phyloP scores from a whole-genome alignment of 2,113 vertebrate species.

The Macaca mulatta region DNA sequence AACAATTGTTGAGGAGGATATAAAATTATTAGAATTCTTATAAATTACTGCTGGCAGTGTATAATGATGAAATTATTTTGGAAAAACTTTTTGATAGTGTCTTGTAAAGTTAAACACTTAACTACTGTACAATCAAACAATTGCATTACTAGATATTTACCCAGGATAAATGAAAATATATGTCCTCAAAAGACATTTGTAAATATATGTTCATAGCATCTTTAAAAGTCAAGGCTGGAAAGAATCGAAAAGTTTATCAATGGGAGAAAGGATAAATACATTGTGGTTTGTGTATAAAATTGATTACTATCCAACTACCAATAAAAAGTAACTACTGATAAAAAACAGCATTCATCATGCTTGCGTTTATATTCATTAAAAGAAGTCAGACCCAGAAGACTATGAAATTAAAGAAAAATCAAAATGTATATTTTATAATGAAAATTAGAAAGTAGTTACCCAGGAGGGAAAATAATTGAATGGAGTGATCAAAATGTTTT shows the following conservation, averaged over 20 bases:
- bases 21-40: not conserved
- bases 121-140: not conserved
- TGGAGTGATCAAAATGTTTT: not conserved
- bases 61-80: not conserved
- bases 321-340: not conserved
- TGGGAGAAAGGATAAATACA: not conserved
- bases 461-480: not conserved
- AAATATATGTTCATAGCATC: not conserved
- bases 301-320: not conserved
- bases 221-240: not conserved
- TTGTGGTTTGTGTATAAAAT: not conserved
- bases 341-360: not conserved
- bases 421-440: not conserved
- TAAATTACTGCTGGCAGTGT: not conserved
- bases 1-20: not conserved
- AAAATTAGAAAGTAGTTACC: not conserved
- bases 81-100: not conserved
- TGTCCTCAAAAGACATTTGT: not conserved
- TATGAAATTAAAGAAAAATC: not conserved
- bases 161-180: not conserved
- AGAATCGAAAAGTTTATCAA: not conserved
- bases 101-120: not conserved
- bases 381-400: not conserved
- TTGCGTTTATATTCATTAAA: not conserved
- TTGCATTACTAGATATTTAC: not conserved